Conservation (phyloP, 2,797 vertebrate genomes). For the Gymnoscopelus braueri region DNA sequence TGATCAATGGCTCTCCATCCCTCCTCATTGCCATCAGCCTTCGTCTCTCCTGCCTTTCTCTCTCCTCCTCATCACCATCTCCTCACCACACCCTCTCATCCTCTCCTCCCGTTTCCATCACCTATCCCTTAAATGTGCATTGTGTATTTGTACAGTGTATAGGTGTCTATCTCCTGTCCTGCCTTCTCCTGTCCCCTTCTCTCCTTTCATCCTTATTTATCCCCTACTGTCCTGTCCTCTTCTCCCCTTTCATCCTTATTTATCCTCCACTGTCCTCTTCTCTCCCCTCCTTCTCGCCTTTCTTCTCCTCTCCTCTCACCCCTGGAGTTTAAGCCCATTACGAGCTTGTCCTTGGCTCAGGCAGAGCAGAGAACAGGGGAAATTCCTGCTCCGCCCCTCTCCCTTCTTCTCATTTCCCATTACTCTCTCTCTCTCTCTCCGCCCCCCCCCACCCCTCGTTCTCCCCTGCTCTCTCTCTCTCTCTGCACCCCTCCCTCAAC, state of each 20-base stretch:
- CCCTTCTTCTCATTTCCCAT: not conserved
- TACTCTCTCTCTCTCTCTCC: not conserved
- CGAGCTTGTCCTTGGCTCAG: constrained; percentile 48
- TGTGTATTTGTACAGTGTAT: too few species aligned
- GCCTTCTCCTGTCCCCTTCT: constrained; percentile 4
- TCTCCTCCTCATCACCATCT: not conserved
- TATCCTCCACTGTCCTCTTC: not conserved
- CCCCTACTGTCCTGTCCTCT: too few species aligned
- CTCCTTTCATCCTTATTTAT: not conserved
- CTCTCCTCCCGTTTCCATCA: constrained; percentile 32
- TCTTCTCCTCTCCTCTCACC: not conserved
- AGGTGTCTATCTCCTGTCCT: not conserved
- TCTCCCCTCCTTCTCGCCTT: not conserved
- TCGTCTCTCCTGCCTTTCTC: too few species aligned
- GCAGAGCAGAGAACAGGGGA: constrained; percentile 25
- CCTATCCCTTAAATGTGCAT: too few species aligned
- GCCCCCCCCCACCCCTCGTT: not conserved
- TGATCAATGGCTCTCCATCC: constrained; percentile 42
- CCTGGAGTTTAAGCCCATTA: constrained; percentile 43
- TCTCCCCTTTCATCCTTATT: not conserved
- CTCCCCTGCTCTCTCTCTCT: not conserved
- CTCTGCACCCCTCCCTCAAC: constrained; percentile 1
- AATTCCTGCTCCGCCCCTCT: constrained; percentile 18
- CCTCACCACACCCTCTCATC: constrained; percentile 17
- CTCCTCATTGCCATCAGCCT: constrained; percentile 21